Conservation (phyloP, 2,888 invertebrate genomes). For the Notodonta ziczac region DNA sequence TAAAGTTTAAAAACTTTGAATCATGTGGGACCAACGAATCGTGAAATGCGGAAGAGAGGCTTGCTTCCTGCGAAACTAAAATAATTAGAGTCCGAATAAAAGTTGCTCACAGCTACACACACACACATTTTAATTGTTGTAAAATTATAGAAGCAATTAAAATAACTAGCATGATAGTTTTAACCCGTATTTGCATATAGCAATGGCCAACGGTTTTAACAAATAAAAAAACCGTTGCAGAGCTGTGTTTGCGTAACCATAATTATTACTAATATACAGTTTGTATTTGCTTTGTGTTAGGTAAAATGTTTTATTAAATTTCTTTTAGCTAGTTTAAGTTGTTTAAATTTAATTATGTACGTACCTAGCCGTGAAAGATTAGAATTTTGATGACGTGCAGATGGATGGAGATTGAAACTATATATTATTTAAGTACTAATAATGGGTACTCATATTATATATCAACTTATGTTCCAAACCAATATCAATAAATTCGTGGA, state of each 20-base stretch:
- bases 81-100: constrained; percentile 35
- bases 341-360: background rate
- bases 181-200: constrained; percentile 29
- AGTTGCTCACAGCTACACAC: constrained; percentile 19
- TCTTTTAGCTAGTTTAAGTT: too few species aligned
- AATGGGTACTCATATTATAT: background rate
- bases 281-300: background rate
- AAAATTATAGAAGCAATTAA: constrained; percentile 40
- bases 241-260: background rate
- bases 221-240: constrained; percentile 14
- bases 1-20: constrained; percentile 23
- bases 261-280: background rate
- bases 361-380: background rate
- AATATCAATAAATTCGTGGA: background rate
- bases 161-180: constrained; percentile 31
- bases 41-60: constrained; percentile 31
- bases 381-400: too few species aligned
- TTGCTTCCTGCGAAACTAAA: constrained; percentile 34
- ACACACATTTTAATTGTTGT: constrained; percentile 29
- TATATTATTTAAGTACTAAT: background rate
- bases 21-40: constrained; percentile 40
- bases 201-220: constrained; percentile 11
- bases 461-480: constrained; percentile 6
- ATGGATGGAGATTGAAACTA: background rate
- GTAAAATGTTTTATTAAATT: background rate